phyloP scores from a whole-genome alignment of 2,113 vertebrate genomes.

The Eolophus roseicapilla region DNA sequence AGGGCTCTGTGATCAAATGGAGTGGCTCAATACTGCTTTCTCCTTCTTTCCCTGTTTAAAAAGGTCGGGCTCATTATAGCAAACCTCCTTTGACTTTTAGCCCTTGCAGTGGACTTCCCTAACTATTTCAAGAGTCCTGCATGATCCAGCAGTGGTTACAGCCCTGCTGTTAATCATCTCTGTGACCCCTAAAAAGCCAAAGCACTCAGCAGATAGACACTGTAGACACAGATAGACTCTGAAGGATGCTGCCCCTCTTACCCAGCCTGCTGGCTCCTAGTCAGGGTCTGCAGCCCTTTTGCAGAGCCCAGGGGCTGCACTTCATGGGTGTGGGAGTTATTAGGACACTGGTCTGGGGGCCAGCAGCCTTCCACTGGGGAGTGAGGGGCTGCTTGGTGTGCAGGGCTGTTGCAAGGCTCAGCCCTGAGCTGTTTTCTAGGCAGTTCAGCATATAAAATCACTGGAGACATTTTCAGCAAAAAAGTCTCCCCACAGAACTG shows the following conservation, averaged over 20 bases:
- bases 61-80: neutral
- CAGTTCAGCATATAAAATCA: neutral
- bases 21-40: neutral
- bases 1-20: slow-evolving; percentile 4
- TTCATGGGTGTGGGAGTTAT: neutral
- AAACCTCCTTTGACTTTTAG: neutral
- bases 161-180: neutral
- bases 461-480: neutral
- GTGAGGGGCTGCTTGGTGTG: neutral
- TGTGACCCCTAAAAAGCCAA: neutral
- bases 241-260: neutral
- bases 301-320: neutral
- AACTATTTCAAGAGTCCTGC: neutral
- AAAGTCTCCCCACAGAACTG: neutral
- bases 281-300: neutral
- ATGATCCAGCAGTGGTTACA: neutral
- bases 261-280: neutral
- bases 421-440: neutral
- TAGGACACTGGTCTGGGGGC: neutral
- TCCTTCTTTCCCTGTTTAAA: neutral
- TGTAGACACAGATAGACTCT: neutral
- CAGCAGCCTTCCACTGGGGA: neutral
- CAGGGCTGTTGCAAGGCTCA: neutral
- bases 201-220: neutral
- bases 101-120: neutral